Evolutionary conservation across 1,140 invertebrate genomes (phyloP).

Genomic region (Pogonomyrmex barbatus): DNA sequence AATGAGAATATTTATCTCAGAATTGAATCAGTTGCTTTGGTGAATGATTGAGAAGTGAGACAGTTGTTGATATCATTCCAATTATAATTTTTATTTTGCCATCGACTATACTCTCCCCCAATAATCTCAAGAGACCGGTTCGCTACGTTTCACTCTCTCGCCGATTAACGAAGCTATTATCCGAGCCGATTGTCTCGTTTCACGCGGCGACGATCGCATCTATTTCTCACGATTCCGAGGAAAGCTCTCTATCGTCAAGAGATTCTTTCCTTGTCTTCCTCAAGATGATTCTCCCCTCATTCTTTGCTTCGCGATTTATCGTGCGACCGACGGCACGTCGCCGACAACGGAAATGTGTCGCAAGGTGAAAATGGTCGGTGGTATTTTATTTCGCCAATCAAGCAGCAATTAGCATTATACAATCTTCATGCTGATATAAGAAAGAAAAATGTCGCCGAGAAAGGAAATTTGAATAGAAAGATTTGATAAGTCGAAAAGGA

Average conservation of each 20-base stretch:
- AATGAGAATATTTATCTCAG: background rate
- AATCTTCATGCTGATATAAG: background rate
- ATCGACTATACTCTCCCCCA: background rate
- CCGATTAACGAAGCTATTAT: constrained; percentile 23
- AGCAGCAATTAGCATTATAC: constrained; percentile 22
- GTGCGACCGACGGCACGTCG: constrained; percentile 29
- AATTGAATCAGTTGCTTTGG: background rate
- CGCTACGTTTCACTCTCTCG: constrained; percentile 64
- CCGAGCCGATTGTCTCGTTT: constrained; percentile 16
- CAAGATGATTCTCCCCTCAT: constrained; percentile 11
- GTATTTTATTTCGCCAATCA: constrained; percentile 21
- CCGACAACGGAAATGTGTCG: constrained; percentile 37
- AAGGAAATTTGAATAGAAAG: background rate
- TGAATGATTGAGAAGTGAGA: constrained; percentile 6
- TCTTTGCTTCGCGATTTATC: constrained; percentile 63
- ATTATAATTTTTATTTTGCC: constrained; percentile 20
- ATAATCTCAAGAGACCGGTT: constrained; percentile 27
- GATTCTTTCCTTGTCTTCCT: constrained; percentile 42
- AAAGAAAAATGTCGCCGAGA: background rate
- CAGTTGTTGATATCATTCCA: background rate
- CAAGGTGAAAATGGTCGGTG: background rate
- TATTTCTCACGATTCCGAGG: constrained; percentile 67
- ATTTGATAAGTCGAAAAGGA: background rate
- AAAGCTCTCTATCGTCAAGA: constrained; percentile 14
- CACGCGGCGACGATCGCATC: constrained; percentile 43